These are phyloP conservation scores for Euleptes europaea DNA, from an alignment of 2,113 vertebrate genomes.

Conservation along the genomic window DNA sequence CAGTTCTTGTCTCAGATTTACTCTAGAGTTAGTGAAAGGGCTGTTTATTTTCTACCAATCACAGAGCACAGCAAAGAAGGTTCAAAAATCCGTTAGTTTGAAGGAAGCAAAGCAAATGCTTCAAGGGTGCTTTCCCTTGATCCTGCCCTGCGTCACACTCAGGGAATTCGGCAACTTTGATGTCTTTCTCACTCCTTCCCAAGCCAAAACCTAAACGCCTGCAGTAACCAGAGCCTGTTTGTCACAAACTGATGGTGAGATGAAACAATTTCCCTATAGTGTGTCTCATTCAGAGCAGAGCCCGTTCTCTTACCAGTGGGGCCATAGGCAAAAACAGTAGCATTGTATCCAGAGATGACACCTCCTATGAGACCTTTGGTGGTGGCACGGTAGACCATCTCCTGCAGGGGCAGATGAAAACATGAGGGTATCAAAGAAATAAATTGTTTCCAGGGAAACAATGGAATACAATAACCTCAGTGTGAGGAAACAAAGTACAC, in stretches of 20 bases:
- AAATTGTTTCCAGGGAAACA: background rate
- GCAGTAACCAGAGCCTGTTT: background rate
- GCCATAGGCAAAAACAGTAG: constrained; percentile 91
- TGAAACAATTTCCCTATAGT: background rate
- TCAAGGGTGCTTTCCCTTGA: background rate
- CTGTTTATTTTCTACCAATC: background rate
- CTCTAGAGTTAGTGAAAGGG: background rate
- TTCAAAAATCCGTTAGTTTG: background rate
- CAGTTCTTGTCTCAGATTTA: background rate
- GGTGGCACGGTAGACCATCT: constrained; percentile 88
- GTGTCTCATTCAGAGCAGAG: background rate
- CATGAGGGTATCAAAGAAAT: background rate
- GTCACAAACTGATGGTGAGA: background rate
- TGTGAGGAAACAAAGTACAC: background rate
- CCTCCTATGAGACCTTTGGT: constrained; percentile 87
- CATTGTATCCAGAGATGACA: constrained; percentile 89
- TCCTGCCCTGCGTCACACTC: background rate
- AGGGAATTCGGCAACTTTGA: background rate
- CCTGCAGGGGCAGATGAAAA: constrained; percentile 68
- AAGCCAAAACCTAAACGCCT: background rate
- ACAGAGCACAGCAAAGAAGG: background rate
- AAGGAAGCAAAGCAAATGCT: background rate
- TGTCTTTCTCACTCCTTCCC: background rate
- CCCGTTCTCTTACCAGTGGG: constrained; percentile 81
- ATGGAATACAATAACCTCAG: background rate